Evolutionary conservation across 2,888 invertebrate genomes (phyloP).

Genomic region (Ypsolopha sequella): DNA sequence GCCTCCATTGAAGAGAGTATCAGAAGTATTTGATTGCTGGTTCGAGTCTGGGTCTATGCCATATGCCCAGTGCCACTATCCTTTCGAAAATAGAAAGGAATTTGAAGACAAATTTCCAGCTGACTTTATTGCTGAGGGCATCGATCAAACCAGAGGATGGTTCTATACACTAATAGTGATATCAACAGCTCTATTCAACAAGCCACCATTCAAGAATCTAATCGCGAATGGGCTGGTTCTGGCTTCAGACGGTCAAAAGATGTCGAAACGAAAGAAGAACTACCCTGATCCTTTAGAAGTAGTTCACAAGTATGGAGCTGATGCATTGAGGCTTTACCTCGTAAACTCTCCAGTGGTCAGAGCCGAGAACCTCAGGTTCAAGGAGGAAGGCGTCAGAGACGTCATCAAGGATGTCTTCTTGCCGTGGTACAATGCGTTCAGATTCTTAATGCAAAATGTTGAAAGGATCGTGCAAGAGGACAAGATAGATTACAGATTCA

Average conservation of each 20-base stretch:
- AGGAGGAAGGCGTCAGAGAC: constrained; percentile 97
- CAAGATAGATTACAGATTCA: constrained; percentile 63
- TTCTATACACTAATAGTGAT: constrained; percentile 98
- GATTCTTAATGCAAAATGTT: constrained; percentile 95
- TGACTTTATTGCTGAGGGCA: constrained; percentile 99
- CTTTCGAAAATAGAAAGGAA: constrained; percentile 91
- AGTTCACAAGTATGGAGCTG: constrained; percentile 94
- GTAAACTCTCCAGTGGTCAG: constrained; percentile 98
- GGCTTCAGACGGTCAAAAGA: constrained; percentile 98
- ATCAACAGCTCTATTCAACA: constrained; percentile 94
- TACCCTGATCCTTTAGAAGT: constrained; percentile 97
- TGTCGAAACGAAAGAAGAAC: constrained; percentile 99
- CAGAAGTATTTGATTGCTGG: constrained; percentile 99
- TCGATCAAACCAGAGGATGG: constrained; percentile 98
- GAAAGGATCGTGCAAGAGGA: constrained; percentile 82
- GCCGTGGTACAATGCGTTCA: constrained; percentile 95
- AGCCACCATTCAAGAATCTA: constrained; percentile 97
- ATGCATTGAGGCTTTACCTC: constrained; percentile 94
- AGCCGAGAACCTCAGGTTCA: constrained; percentile 95
- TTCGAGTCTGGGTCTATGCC: constrained; percentile 99
- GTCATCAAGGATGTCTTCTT: constrained; percentile 97
- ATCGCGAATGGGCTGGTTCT: constrained; percentile 96
- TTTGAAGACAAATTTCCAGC: constrained; percentile 96
- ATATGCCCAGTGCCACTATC: constrained; percentile 96
- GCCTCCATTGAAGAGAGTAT: constrained; percentile 85